Percentiles rank a stretch among this genome's conserved stretches.
Evolutionary conservation across 2,113 vertebrate species (phyloP).

Genomic region (Otus sunia): DNA sequence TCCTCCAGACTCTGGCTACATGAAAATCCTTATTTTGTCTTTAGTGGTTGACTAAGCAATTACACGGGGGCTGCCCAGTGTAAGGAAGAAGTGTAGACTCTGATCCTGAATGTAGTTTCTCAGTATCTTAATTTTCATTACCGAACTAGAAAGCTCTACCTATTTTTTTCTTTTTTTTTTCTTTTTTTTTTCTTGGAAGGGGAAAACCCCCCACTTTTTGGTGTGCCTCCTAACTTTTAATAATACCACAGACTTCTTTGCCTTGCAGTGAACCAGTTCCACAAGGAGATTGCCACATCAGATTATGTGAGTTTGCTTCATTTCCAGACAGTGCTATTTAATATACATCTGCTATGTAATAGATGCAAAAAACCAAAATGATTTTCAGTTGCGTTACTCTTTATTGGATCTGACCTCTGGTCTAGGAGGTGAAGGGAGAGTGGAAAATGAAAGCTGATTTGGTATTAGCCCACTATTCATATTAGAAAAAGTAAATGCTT

Average conservation of each 20-base stretch:
- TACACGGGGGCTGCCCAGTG: neutral
- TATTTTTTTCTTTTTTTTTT: neutral
- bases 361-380: slow-evolving; percentile 64
- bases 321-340: slow-evolving; percentile 60
- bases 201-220: neutral
- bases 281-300: slow-evolving; percentile 56
- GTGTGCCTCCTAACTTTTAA: neutral
- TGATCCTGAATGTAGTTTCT: neutral
- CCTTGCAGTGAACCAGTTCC: slow-evolving; percentile 55
- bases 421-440: slow-evolving; percentile 71
- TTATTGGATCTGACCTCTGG: slow-evolving; percentile 76
- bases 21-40: neutral
- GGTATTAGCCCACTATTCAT: slow-evolving; percentile 78
- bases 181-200: neutral
- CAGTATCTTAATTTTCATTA: neutral
- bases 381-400: slow-evolving; percentile 69
- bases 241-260: slow-evolving; percentile 20
- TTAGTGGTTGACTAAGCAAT: neutral
- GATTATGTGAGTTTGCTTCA: slow-evolving; percentile 50
- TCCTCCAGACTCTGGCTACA: neutral
- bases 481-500: slow-evolving; percentile 81
- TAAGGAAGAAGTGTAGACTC: neutral
- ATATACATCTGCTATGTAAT: slow-evolving; percentile 60
- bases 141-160: neutral
- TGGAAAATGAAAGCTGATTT: slow-evolving; percentile 82